Base-by-base conservation (phyloP, 2,888 invertebrate genomes). In the Drosophila limbata region DNA sequence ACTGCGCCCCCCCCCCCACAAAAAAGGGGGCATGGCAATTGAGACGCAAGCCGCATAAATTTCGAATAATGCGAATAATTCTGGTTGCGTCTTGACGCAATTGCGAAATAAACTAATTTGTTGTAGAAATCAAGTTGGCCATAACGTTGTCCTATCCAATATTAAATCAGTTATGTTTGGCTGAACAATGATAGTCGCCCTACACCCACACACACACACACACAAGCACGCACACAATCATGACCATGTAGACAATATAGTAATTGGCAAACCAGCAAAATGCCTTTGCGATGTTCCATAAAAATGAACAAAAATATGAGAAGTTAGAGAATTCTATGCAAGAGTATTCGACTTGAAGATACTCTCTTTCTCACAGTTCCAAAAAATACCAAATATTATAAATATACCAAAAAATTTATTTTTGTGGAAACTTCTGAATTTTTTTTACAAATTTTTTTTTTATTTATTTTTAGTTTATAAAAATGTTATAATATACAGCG, bases 31-130 rank as follows among this genome's bases (percentile, higher is more conserved):
- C 37, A 45, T 39, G 56, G 35, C 64, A 47, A 69, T 55, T 63
- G 37, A 31, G 31, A 57, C 64, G 62, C 53, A 57, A 35, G 42
- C 48, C 60, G 70, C 62, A 79, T 71, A 74, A 73, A 70, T 77
- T 72, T 65, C 47, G 21, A 55, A 77, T 66, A 69, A 67, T 57
- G 73, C 61, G 63, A 53, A 80, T 73, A 72, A 74, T 71, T 62
- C 60, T 67, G 78, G 47, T 57, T 64, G 69, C 62, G 51, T 67
- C 67, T 57, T 60, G 61, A 57, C 61, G 59, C 71, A 79, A 75
- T 75, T 81, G 77, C 71, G 52, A 69, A 78, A 82, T 78, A 71
- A 84, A 78, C 82, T 80, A 84, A 82, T 84, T 84, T 80, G 71
- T 73, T 64, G 65, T 53, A 63, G 84, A 80, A 82, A 82, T 81